Evolutionary conservation across 1,140 invertebrate genomes (phyloP).

Genomic region (Sinella curviseta): DNA sequence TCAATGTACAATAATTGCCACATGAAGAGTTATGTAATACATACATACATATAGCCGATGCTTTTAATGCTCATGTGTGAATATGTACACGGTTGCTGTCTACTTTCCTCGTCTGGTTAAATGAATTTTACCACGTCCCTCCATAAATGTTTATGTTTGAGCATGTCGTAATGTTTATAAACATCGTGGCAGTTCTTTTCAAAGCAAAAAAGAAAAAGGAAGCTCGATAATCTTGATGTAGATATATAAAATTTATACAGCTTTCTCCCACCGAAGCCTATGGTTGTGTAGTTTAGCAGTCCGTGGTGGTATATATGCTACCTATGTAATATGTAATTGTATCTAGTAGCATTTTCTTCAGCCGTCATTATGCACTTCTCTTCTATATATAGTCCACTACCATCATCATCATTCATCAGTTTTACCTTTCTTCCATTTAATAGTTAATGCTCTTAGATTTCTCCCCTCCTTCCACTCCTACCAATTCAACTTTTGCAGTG

Average conservation of each 20-base stretch:
- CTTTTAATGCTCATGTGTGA: no score
- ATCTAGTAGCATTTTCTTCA: neutral
- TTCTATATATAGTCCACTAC: no score
- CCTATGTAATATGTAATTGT: neutral
- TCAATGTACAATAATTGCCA: no score
- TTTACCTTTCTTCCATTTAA: neutral
- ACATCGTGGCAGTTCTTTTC: no score
- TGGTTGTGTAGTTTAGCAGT: neutral
- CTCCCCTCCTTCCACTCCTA: neutral
- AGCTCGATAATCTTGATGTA: slow-evolving; percentile 9
- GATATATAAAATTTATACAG: neutral
- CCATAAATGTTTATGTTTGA: neutral
- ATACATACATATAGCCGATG: no score
- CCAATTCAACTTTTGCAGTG: neutral
- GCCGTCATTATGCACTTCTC: slow-evolving; percentile 10
- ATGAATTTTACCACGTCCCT: neutral
- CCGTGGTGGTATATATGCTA: neutral
- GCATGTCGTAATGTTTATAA: neutral
- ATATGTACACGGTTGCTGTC: neutral
- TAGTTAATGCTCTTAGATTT: neutral
- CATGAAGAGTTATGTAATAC: no score
- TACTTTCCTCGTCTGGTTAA: neutral
- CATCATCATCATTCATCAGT: no score
- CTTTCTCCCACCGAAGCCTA: no score
- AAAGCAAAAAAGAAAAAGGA: no score